A percentile compares a stretch with the other conserved stretches of the same genome.
Evolutionary conservation across 2,113 vertebrate species (phyloP).

Genomic region (Trinectes maculatus): DNA sequence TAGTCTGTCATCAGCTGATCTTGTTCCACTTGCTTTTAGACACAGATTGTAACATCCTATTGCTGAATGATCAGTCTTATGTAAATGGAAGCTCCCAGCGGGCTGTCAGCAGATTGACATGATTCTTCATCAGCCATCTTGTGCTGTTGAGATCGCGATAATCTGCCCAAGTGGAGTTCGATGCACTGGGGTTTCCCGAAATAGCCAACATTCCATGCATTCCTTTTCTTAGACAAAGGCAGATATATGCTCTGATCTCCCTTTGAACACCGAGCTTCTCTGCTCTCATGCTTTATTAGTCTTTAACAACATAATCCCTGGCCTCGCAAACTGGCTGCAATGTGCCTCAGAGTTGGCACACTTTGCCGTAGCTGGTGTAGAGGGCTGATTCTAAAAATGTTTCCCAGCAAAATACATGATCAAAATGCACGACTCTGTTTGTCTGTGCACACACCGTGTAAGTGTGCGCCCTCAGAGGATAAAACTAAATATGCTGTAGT

Average conservation of each 20-base stretch:
- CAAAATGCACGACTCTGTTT: constrained; percentile 19
- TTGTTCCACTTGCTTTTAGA: constrained; percentile 49
- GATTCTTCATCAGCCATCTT: constrained; percentile 67
- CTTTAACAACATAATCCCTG: constrained; percentile 68
- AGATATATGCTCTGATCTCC: constrained; percentile 70
- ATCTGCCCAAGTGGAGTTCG: constrained; percentile 53
- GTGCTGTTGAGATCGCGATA: constrained; percentile 35
- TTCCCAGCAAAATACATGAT: constrained; percentile 23
- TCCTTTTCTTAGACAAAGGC: constrained; percentile 74
- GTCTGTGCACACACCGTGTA: constrained; percentile 5
- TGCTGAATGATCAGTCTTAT: constrained; percentile 31
- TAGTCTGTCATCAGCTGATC: constrained; percentile 55
- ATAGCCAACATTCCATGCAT: constrained; percentile 79
- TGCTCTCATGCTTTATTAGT: constrained; percentile 69
- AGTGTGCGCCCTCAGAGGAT: constrained; percentile 11
- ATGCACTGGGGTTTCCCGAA: constrained; percentile 67
- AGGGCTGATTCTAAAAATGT: constrained; percentile 9
- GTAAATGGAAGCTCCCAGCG: constrained; percentile 47
- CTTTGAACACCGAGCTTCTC: constrained; percentile 68
- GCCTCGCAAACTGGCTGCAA: constrained; percentile 52
- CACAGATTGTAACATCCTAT: constrained; percentile 38
- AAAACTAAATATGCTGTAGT: constrained; percentile 38
- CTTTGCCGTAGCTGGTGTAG: constrained; percentile 22
- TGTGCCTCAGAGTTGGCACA: constrained; percentile 23
- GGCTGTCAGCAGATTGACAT: constrained; percentile 46